Percentiles rank a stretch among this genome's conserved stretches.
phyloP scores from a whole-genome alignment of 53 echinoderm and acorn worm genomes.

The Holothuria leucospilota region DNA sequence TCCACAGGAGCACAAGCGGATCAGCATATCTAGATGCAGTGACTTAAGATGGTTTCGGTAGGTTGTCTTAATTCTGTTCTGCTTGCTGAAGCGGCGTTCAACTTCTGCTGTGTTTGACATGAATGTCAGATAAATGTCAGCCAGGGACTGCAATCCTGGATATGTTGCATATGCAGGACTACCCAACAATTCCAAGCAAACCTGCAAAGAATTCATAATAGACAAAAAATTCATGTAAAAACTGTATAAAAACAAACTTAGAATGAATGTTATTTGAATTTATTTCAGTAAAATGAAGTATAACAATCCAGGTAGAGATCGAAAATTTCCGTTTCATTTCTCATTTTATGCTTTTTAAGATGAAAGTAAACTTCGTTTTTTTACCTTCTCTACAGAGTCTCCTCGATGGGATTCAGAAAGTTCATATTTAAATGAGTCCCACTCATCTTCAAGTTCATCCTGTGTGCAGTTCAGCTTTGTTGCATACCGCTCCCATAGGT shows the following conservation, averaged over 20 bases:
- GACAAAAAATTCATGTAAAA: neutral
- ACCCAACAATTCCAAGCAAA: neutral
- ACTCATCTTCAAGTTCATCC: slow-evolving; percentile 6
- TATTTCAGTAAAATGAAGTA: neutral
- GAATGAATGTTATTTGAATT: no score
- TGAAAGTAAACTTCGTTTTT: neutral
- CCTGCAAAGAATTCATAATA: neutral
- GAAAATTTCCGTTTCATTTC: neutral
- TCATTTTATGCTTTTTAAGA: neutral
- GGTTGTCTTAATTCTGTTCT: neutral
- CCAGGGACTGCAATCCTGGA: neutral
- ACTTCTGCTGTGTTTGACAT: neutral
- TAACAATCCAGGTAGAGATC: neutral
- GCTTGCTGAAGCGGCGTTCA: slow-evolving; percentile 12
- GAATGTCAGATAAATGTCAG: neutral
- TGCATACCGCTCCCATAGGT: neutral
- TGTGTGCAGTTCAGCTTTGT: slow-evolving; percentile 2
- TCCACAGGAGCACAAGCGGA: slow-evolving; percentile 3
- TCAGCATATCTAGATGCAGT: slow-evolving; percentile 7
- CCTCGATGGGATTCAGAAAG: neutral
- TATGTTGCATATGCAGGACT: neutral
- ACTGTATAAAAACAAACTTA: no score
- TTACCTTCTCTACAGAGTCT: neutral
- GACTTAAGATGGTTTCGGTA: slow-evolving; percentile 23
- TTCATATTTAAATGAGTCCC: neutral